Percentiles rank a stretch among this genome's conserved stretches.
Evolutionary conservation across 2,113 vertebrate genomes (phyloP).

Genomic region (Solenodon paradoxus): DNA sequence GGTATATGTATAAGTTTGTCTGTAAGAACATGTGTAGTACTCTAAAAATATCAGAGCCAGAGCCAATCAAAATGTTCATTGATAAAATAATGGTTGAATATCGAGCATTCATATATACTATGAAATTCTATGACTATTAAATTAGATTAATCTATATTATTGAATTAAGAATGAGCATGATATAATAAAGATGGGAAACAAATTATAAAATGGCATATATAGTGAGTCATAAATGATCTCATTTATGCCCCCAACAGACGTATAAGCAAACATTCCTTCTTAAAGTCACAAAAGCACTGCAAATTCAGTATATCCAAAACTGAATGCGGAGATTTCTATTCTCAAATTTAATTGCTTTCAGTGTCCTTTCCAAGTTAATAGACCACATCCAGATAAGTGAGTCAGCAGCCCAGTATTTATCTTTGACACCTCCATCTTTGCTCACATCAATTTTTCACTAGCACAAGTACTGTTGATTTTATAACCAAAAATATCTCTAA

Average conservation of each 20-base stretch:
- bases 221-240: conserved; percentile 25
- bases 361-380: neutral
- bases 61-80: neutral
- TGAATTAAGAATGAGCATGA: neutral
- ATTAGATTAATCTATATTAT: conserved; percentile 3
- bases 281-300: conserved; percentile 21
- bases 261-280: neutral
- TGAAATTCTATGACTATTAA: neutral
- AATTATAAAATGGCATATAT: neutral
- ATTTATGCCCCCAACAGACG: neutral
- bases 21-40: neutral
- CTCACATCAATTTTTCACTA: neutral
- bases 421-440: neutral
- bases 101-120: neutral
- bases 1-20: neutral
- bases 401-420: neutral
- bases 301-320: neutral
- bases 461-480: neutral
- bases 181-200: conserved; percentile 7
- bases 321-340: neutral
- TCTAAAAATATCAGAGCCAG: neutral
- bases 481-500: neutral
- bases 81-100: neutral
- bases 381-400: neutral
- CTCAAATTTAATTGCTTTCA: neutral